Evolutionary conservation across 2,888 invertebrate species (phyloP).

Genomic region (Lapara coniferarum): DNA sequence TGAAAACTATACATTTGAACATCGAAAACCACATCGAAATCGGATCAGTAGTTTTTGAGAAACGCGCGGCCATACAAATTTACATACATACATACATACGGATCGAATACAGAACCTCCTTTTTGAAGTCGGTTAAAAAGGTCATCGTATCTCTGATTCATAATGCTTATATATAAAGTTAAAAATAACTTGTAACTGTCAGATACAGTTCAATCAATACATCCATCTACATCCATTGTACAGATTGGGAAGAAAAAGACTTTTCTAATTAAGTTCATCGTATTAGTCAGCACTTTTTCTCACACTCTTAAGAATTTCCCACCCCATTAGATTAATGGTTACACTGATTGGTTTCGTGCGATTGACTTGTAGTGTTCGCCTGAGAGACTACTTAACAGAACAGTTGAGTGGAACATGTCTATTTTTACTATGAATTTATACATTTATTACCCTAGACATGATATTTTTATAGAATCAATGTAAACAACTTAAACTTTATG

Average conservation of each 20-base stretch:
- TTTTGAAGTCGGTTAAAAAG: no score
- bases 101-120: no score
- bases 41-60: no score
- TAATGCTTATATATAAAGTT: no score
- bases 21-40: no score
- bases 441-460: no score
- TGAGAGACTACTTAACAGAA: background rate
- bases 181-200: background rate
- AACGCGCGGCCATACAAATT: no score
- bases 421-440: background rate
- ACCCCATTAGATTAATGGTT: constrained; percentile 20
- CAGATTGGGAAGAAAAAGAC: background rate
- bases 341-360: constrained; percentile 11
- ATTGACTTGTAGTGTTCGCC: constrained; percentile 2
- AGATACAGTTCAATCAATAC: background rate
- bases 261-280: constrained; percentile 3
- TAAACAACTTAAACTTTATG: no score
- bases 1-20: no score
- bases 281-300: constrained; percentile 24
- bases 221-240: background rate
- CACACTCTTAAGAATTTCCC: constrained; percentile 20
- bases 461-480: background rate
- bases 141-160: no score
- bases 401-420: background rate
- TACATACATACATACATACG: no score